Percentiles rank a stretch among this genome's conserved stretches.
Evolutionary conservation across 2,888 invertebrate species (phyloP).

Genomic region (Epistrophe grossulariae): DNA sequence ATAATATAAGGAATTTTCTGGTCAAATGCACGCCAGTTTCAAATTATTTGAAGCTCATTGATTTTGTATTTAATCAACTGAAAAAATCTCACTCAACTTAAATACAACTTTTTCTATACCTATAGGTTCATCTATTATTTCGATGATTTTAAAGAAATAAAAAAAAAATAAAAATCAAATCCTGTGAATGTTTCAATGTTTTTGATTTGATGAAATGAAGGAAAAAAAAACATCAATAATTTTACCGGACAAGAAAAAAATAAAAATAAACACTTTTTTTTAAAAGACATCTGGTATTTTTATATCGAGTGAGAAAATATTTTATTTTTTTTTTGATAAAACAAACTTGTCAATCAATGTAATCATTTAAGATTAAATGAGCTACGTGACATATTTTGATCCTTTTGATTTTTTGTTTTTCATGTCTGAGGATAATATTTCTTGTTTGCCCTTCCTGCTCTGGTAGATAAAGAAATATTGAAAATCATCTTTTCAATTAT

Average conservation of each 20-base stretch:
- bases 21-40: background rate
- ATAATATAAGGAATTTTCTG: background rate
- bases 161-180: background rate
- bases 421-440: background rate
- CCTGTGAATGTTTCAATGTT: background rate
- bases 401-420: background rate
- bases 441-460: background rate
- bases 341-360: background rate
- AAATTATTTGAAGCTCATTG: background rate
- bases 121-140: background rate
- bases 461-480: background rate
- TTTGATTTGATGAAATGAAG: background rate
- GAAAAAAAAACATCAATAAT: background rate
- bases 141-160: background rate
- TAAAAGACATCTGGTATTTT: background rate
- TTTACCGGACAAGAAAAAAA: background rate
- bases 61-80: constrained; percentile 13
- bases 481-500: background rate
- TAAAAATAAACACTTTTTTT: background rate
- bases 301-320: background rate
- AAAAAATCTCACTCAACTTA: constrained; percentile 1
- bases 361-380: constrained; percentile 15
- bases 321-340: background rate
- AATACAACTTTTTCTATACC: background rate
- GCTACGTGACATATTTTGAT: constrained; percentile 9